Evolutionary conservation across 2,797 vertebrate species (phyloP).

Genomic region (Artibeus lituratus): DNA sequence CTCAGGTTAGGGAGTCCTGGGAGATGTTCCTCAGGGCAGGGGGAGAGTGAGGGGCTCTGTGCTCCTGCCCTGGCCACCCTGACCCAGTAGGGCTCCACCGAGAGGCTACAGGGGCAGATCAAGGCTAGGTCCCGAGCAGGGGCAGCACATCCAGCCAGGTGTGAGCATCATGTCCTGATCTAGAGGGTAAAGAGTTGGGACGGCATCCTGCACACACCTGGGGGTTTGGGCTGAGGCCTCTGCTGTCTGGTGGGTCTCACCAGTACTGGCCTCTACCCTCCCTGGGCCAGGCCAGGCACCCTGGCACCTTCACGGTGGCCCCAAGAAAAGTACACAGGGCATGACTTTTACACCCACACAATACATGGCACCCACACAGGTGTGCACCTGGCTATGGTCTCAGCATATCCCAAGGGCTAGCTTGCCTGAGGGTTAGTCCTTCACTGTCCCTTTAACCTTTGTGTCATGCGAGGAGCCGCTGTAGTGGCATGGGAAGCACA

Average conservation of each 20-base stretch:
- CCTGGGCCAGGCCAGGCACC: neutral
- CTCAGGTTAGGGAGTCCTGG: neutral
- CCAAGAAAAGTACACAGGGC: neutral
- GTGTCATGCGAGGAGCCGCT: neutral
- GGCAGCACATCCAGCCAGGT: fast-evolving
- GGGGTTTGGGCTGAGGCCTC: neutral
- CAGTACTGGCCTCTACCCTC: too few species aligned
- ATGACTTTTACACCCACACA: too few species aligned
- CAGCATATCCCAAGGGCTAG: neutral
- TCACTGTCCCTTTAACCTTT: neutral
- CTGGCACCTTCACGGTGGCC: neutral
- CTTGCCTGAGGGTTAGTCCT: neutral
- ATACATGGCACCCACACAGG: neutral
- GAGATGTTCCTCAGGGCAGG: too few species aligned
- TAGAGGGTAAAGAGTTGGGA: neutral
- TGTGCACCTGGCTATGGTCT: neutral
- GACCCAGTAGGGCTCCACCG: neutral
- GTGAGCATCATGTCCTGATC: neutral
- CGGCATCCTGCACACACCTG: neutral
- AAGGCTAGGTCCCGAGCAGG: neutral
- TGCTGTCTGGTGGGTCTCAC: neutral
- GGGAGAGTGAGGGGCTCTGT: neutral
- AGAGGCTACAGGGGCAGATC: neutral
- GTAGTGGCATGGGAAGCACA: neutral
- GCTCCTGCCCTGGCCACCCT: fast-evolving